Conservation (phyloP, 2,797 vertebrate species). For the Cacajao melanocephalus region DNA sequence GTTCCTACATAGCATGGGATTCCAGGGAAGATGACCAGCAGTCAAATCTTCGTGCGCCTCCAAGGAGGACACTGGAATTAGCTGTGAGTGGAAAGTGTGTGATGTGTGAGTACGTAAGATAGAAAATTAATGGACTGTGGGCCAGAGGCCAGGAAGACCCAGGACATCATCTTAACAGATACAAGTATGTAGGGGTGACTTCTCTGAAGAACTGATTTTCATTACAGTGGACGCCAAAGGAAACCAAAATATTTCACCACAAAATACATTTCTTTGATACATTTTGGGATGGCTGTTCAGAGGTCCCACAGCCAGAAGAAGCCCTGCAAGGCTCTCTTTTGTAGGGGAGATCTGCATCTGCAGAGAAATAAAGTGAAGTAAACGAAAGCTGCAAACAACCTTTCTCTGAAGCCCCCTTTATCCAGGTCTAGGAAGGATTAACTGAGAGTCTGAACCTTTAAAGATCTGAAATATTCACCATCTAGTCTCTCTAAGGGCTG, state of each 20-base stretch:
- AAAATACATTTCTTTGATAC: not conserved
- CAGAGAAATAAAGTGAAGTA: not conserved
- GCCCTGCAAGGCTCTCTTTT: not conserved
- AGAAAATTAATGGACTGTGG: constrained; percentile 4
- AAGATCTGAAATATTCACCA: not conserved
- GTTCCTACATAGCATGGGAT: not conserved
- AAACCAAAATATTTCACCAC: not conserved
- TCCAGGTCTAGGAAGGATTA: not conserved
- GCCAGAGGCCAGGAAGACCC: not conserved
- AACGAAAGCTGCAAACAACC: not conserved
- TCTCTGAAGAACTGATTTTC: not conserved
- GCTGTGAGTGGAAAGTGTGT: not conserved
- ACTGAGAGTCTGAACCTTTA: not conserved
- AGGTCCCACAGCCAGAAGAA: not conserved
- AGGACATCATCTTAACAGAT: not conserved
- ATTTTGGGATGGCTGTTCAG: not conserved
- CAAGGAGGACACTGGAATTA: not conserved
- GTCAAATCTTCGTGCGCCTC: not conserved
- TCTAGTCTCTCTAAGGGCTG: not conserved
- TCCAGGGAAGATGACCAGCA: not conserved
- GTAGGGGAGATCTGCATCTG: not conserved
- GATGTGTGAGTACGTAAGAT: not conserved
- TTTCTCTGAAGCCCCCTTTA: not conserved
- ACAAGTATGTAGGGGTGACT: not conserved
- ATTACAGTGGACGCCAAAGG: not conserved